These are phyloP conservation scores for Ochlodes sylvanus DNA, from an alignment of 2,888 invertebrate genomes.

Conservation along the genomic window DNA sequence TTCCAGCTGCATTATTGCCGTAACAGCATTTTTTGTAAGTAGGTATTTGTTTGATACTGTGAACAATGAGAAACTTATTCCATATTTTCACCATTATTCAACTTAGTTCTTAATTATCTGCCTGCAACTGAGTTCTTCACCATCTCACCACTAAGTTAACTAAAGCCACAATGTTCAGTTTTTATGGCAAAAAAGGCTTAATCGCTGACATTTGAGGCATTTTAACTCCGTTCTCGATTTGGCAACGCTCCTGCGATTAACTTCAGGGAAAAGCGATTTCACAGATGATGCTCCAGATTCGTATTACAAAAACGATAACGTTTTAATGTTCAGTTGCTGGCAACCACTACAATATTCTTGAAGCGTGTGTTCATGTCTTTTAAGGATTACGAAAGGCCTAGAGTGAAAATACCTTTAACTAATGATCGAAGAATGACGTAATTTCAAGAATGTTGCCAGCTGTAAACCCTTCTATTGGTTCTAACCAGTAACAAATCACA, in stretches of 20 bases:
- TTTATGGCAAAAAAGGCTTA: conserved; percentile 28
- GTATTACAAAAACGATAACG: conserved; percentile 21
- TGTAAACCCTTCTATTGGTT: no score
- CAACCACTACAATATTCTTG: neutral
- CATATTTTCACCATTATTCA: no score
- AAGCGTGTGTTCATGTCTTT: neutral
- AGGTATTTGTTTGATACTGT: no score
- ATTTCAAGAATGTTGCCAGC: no score
- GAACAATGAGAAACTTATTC: no score
- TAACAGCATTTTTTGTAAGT: no score
- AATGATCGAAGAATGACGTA: no score
- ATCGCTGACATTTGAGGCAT: conserved; percentile 25
- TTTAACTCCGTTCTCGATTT: conserved; percentile 26
- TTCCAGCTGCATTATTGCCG: no score
- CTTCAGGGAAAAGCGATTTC: conserved; percentile 35
- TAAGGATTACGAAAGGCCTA: neutral
- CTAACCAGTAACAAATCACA: no score
- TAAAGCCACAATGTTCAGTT: conserved; percentile 12
- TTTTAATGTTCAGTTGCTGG: conserved; percentile 11
- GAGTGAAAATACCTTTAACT: no score
- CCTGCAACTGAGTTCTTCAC: neutral
- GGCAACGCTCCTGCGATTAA: conserved; percentile 36
- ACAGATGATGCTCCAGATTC: conserved; percentile 25
- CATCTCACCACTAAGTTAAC: conserved; percentile 4
- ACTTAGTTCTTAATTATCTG: neutral